These are phyloP conservation scores for Rhynchophorus ferrugineus DNA, from an alignment of 1,140 invertebrate species.

Conservation along the genomic window DNA sequence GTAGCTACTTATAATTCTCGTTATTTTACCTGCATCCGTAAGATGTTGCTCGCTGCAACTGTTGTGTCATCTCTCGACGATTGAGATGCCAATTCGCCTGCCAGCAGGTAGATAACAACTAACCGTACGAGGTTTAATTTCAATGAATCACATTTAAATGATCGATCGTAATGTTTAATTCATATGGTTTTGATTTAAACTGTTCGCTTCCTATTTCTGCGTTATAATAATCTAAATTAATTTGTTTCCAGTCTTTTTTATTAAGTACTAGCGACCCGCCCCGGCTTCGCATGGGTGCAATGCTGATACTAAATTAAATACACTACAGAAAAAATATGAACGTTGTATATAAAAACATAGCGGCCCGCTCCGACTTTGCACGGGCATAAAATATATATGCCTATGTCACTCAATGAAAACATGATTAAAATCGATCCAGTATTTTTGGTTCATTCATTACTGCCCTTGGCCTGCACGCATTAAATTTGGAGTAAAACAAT, in stretches of 20 bases:
- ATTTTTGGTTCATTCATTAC: no score
- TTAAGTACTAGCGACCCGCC: no score
- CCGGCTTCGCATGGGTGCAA: no score
- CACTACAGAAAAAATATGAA: not conserved
- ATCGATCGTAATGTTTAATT: not conserved
- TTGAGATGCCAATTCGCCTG: not conserved
- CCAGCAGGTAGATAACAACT: not conserved
- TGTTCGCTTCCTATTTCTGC: not conserved
- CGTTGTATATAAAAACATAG: not conserved
- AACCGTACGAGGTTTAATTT: not conserved
- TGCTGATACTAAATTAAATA: no score
- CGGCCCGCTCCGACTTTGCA: not conserved
- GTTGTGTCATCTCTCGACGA: not conserved
- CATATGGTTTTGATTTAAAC: not conserved
- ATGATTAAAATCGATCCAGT: no score
- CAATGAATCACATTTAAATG: not conserved
- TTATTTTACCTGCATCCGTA: not conserved
- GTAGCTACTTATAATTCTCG: not conserved
- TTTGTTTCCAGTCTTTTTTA: not conserved
- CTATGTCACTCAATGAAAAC: no score
- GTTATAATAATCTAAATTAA: not conserved
- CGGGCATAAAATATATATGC: not conserved
- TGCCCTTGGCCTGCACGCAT: no score
- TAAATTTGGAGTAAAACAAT: no score
- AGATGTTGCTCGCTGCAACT: not conserved